Evolutionary conservation across 2,888 invertebrate species (phyloP), one percentile per base, ranked within the genome.

Genomic region (Hydraecia micacea): DNA sequence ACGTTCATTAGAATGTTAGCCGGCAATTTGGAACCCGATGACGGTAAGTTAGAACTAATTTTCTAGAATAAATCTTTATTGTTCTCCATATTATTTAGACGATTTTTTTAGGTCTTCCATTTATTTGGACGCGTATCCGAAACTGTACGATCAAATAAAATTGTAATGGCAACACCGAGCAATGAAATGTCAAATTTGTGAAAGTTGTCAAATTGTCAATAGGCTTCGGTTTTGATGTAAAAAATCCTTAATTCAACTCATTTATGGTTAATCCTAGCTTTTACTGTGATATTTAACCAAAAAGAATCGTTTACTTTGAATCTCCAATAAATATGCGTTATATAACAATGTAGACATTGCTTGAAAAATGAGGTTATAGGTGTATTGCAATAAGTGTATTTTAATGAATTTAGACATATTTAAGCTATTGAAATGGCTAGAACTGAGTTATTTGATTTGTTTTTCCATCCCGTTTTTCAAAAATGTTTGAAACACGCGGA

Each of bases 1-100:
- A 99, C 99, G 13, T 99, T 99, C 93, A 99, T 99, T 92, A 97
- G 99, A 91, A 99, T 99, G 99, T 97, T 99, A 92, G 99, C 99
- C 90, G 99, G 99, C 73, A 98, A 99, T 93, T 97, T 99, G 92
- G 97, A 98, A 89, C 99, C 99, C 2, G 99, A 99, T 97, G 98
- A 97, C 88, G 97, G 97, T 94, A 96, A 95, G 65, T 46, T 69
- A 6, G 2, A 18, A 13, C 25, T 0, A 36, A 60, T 28, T 75
- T 60, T 49, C 36, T 75, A 39, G 39, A 18, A 46, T 32, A 60
- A 71, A 46, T 46, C 4, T 36, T 5, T 52, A 9, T n/a, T 32
- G 18, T n/a, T 39, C 9, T 28, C 25, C n/a, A 6, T 15, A 9
- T 21, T 46, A 25, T 21, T 32, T 49, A 49, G 15, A n/a, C n/a